phyloP scores from a whole-genome alignment of 2,797 vertebrate genomes.

The Macropodus opercularis region DNA sequence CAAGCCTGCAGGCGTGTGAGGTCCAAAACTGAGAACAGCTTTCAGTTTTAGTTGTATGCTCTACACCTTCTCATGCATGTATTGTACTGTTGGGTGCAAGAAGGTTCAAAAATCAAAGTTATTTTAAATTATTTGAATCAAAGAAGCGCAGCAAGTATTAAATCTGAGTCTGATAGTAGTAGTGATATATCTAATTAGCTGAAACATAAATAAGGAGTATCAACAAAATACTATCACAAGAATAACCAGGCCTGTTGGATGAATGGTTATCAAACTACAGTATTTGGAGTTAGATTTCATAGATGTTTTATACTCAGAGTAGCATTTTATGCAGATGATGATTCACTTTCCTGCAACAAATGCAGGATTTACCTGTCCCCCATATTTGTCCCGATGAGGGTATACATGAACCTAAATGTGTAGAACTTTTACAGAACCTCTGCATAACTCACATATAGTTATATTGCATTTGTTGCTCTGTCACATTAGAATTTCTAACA shows the following conservation, averaged over 20 bases:
- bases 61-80: not conserved
- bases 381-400: not conserved
- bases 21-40: conserved; percentile 3
- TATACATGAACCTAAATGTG: not conserved
- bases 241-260: no score
- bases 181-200: not conserved
- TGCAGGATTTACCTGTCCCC: no score
- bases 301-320: no score
- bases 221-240: no score
- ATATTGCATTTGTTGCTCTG: not conserved
- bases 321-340: no score
- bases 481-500: not conserved
- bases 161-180: no score
- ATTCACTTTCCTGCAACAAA: no score
- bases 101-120: not conserved
- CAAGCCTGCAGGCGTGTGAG: conserved; percentile 4
- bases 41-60: conserved; percentile 12
- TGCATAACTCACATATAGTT: not conserved
- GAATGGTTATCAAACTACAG: no score
- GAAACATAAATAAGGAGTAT: no score
- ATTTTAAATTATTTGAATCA: no score
- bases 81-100: not conserved
- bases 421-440: not conserved
- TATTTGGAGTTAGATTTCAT: no score
- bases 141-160: no score